Evolutionary conservation across 1,140 invertebrate species (phyloP), one percentile per base, ranked within the genome.

Genomic region (Diabrotica virgifera): DNA sequence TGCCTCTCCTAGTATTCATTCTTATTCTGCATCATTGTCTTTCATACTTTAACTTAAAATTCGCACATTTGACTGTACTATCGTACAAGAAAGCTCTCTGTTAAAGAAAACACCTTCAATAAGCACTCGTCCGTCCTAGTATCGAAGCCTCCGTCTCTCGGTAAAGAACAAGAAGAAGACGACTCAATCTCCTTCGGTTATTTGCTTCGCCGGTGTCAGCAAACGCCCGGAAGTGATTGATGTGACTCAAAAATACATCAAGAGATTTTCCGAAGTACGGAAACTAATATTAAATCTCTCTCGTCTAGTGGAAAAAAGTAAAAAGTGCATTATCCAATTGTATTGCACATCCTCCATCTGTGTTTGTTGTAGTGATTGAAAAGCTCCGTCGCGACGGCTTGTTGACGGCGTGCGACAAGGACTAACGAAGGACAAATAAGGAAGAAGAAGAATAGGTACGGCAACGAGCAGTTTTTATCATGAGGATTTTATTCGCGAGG

Each of bases 381-480:
- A 24, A 24, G 24, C 10, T 12, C 12, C n/a, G 24, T 59, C 37
- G n/a, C 14, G 57, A 38, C 14, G 57, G 35, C 24, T 24, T 4
- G 24, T 24, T 2, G 24, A 24, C 24, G 24, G 24, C 11, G 51
- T 60, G 62, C 54, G 46, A 37, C 14, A 24, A 13, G 37, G 52
- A 63, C 70, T 63, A 58, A 56, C 60, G 60, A 71, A 76, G 51
- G 51, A 24, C 53, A 60, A 52, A 57, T 36, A 10, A 36, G 6
- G 46, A 60, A 24, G n/a, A 69, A 77, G 46, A 60, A 24, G n/a
- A 69, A 77, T 77, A 76, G 76, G 76, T 67, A 64, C 74, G 8
- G 69, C 68, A 64, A 72, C 72, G 37, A 77, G 76, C 60, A 67
- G 67, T 52, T 63, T 64, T 51, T 65, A 75, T 9, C 65, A 75